Base-by-base conservation (phyloP, 2,888 invertebrate genomes). In the Macrosiphum euphorbiae region DNA sequence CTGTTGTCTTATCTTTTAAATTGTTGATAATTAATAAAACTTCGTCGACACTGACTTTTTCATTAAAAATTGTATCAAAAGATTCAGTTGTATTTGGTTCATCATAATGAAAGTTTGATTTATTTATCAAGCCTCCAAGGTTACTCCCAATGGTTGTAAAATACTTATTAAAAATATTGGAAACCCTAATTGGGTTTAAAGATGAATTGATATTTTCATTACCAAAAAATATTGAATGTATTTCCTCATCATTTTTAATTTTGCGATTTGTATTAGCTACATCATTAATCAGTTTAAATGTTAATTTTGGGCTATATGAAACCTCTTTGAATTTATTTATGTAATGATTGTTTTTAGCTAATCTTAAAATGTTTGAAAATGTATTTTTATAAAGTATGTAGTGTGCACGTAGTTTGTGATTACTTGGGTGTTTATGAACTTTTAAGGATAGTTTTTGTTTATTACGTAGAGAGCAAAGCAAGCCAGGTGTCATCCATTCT, bases 131-230 rank as follows among this genome's bases (percentile, higher is more conserved):
- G n/a, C n/a, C 67, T n/a, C 67, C 67, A 67, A 67, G 10, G 67
- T 67, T 67, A 67, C 67, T 58, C 58, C 58, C 67, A 67, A 67
- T 67, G n/a, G 67, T n/a, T n/a, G n/a, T 67, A 67, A 67, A 67
- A 67, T 67, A 67, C 67, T n/a, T 67, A 67, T 67, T 67, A 67
- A 67, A 67, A 67, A 67, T 67, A 67, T 67, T 67, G 28, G 67
- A 67, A 67, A 67, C 67, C n/a, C 35, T n/a, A 35, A 67, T 67
- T 67, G 67, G 67, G 67, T 67, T 35, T 67, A n/a, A 2, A 67
- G 67, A 67, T n/a, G 67, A 58, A 58, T 58, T 58, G 58, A 58
- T 58, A 55, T n/a, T 67, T 67, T 67, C 67, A 67, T 67, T 67
- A 28, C 13, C n/a, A 67, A 67, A n/a, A 13, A 67, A 67, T 67